A percentile compares a stretch with the other conserved stretches of the same genome.
Conservation (phyloP, 2,113 vertebrate species). For the Colaptes auratus region DNA sequence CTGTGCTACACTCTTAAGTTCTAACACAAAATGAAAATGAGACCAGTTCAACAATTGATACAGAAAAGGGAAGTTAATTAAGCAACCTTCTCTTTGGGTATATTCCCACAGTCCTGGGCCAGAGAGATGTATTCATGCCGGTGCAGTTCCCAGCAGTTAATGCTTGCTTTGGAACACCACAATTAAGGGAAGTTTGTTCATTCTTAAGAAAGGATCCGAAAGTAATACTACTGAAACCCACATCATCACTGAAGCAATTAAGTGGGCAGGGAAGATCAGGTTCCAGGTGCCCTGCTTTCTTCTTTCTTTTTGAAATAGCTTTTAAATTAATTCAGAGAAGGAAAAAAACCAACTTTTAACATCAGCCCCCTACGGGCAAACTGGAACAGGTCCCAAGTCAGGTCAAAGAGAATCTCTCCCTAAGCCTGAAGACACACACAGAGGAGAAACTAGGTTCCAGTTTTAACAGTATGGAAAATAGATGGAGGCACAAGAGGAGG, state of each 20-base stretch:
- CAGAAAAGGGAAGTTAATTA: neutral
- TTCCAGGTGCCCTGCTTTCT: neutral
- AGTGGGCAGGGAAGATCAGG: neutral
- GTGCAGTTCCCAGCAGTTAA: neutral
- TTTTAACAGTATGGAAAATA: neutral
- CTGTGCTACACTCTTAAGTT: neutral
- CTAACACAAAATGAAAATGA: neutral
- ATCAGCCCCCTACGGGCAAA: neutral
- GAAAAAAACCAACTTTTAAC: neutral
- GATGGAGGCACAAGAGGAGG: rapidly evolving
- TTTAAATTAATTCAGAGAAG: neutral
- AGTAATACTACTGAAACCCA: neutral
- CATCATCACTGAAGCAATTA: neutral
- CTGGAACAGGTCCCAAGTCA: neutral
- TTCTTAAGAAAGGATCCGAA: neutral
- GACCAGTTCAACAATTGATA: neutral
- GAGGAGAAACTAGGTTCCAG: neutral
- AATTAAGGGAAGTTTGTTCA: neutral
- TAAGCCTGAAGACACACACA: neutral
- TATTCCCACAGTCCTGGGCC: neutral
- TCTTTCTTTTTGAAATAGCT: neutral
- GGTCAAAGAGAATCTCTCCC: neutral
- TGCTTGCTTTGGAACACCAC: neutral
- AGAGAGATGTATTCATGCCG: neutral
- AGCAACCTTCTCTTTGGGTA: neutral